These are phyloP conservation scores for Tetramorium alpestre DNA, from an alignment of 1,140 invertebrate genomes.

Conservation along the genomic window DNA sequence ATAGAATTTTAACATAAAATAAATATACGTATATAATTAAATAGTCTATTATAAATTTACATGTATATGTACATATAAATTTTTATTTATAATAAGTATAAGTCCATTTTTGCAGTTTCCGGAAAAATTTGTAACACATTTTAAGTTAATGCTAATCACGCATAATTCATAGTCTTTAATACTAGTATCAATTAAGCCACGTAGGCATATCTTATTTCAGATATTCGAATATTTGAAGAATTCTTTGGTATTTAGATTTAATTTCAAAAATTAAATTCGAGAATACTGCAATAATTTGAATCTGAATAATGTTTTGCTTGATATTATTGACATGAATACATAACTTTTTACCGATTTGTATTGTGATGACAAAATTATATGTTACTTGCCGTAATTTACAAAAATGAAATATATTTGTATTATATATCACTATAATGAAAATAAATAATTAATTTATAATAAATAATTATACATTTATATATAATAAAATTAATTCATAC, in stretches of 20 bases:
- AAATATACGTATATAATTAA: neutral
- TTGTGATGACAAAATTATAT: neutral
- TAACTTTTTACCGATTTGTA: neutral
- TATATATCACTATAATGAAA: too few relatives aligned
- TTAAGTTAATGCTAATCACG: neutral
- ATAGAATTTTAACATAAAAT: conserved; percentile 19
- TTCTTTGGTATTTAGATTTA: neutral
- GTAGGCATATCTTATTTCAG: neutral
- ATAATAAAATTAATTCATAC: too few relatives aligned
- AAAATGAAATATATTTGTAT: neutral
- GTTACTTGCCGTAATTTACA: neutral
- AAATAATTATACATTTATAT: too few relatives aligned
- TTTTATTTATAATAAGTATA: neutral
- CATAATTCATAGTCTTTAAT: neutral
- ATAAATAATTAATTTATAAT: too few relatives aligned
- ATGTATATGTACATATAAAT: neutral
- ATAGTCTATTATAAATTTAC: neutral
- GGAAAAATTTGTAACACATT: neutral
- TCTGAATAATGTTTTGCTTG: neutral
- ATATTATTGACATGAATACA: neutral
- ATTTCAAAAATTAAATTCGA: neutral
- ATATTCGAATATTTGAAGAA: neutral
- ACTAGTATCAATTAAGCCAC: neutral
- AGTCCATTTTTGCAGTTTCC: neutral
- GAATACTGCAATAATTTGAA: neutral